phyloP scores from a whole-genome alignment of 1,140 invertebrate species.

The Dreissena rostriformis region DNA sequence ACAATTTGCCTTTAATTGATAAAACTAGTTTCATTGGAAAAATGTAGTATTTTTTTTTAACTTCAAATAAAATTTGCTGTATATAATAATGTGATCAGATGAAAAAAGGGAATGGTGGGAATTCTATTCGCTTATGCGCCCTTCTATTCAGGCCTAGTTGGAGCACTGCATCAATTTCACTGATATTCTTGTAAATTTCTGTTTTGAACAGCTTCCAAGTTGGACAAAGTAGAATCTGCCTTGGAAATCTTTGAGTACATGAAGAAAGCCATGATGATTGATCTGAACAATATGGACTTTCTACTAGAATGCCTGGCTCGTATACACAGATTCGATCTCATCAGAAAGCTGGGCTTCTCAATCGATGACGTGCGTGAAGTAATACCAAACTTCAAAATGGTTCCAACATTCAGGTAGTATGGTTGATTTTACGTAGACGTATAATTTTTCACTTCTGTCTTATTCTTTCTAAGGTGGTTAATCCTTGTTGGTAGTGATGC shows the following conservation, averaged over 20 bases:
- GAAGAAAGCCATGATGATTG: slow-evolving; percentile 18
- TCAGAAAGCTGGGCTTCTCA: slow-evolving; percentile 17
- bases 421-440: too few relatives aligned
- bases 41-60: too few relatives aligned
- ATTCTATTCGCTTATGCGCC: too few relatives aligned
- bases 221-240: slow-evolving; percentile 16
- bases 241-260: slow-evolving; percentile 35
- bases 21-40: too few relatives aligned
- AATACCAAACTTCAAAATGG: slow-evolving; percentile 16
- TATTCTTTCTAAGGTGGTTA: too few relatives aligned
- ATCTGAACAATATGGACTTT: slow-evolving; percentile 24
- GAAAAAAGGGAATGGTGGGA: too few relatives aligned
- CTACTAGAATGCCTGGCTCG: slow-evolving; percentile 29
- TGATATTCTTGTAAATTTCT: too few relatives aligned
- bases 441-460: too few relatives aligned
- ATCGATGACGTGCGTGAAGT: background rate
- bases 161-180: too few relatives aligned
- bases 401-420: slow-evolving; percentile 26
- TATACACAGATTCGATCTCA: slow-evolving; percentile 39
- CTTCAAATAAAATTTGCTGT: background rate
- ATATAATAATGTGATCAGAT: background rate
- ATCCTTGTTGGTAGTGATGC: too few relatives aligned
- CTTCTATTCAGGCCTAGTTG: too few relatives aligned
- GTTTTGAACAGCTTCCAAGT: slow-evolving; percentile 24
- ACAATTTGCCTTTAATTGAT: background rate